phyloP scores from a whole-genome alignment of 2,888 invertebrate genomes.

The Euplagia quadripunctaria region DNA sequence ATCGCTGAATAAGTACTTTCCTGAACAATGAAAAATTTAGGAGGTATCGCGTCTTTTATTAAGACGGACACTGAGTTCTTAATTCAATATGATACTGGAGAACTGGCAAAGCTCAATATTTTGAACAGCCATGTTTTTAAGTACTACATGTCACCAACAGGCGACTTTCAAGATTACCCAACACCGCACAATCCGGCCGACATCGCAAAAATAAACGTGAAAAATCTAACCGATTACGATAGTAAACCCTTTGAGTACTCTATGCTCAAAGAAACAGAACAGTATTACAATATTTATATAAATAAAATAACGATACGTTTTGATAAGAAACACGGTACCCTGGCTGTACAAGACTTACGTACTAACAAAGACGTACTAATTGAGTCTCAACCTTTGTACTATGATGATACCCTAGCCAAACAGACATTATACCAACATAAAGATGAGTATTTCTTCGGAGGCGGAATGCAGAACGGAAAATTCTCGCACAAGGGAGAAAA shows the following conservation, averaged over 20 bases:
- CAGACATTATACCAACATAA: constrained; percentile 67
- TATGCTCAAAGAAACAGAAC: constrained; percentile 53
- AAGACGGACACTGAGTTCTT: constrained; percentile 66
- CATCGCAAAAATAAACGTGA: constrained; percentile 71
- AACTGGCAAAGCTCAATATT: constrained; percentile 70
- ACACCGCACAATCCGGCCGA: constrained; percentile 69
- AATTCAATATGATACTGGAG: constrained; percentile 69
- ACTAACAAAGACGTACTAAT: constrained; percentile 69
- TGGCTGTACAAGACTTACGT: constrained; percentile 69
- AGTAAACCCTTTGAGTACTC: constrained; percentile 67
- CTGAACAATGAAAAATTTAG: constrained; percentile 43
- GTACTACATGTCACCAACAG: constrained; percentile 77
- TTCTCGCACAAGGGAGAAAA: constrained; percentile 77
- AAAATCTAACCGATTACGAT: constrained; percentile 69
- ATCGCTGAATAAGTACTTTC: background rate
- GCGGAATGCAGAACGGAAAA: constrained; percentile 83
- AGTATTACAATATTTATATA: constrained; percentile 65
- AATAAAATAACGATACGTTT: constrained; percentile 71
- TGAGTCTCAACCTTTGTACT: constrained; percentile 68
- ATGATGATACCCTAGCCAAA: constrained; percentile 58
- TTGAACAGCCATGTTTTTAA: constrained; percentile 77
- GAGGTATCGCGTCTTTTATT: constrained; percentile 61
- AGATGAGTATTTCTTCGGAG: constrained; percentile 78
- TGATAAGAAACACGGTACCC: constrained; percentile 69
- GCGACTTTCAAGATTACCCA: constrained; percentile 74